Evolutionary conservation across 1,140 invertebrate genomes (phyloP), one percentile per base, ranked within the genome.

Genomic region (Scaptomyza pallida): DNA sequence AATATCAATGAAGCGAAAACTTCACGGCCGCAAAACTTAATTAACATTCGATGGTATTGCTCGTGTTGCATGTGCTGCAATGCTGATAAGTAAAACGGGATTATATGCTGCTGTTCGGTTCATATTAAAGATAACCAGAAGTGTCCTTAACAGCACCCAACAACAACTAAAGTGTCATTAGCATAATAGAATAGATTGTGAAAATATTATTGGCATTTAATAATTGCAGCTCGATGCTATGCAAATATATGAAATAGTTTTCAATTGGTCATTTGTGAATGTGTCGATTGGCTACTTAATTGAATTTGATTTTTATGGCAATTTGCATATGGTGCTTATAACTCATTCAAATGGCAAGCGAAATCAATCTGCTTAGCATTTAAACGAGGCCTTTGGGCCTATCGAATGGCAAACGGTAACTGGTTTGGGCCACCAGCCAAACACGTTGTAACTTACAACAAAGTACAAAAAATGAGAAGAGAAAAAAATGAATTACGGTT

Each of bases 321-420:
- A 78, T 82, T 79, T 79, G 65, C 72, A 83, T 85, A 64, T 47
- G 72, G 44, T 52, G 52, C 68, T 54, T 35, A 77, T 81, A 80
- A 73, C 65, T 76, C 47, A 76, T 68, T 61, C 35, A 72, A 77
- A 72, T 77, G 72, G 61, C 56, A 30, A 59, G 23, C 78, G 74
- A 82, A 82, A 82, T 82, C 81, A 85, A 85, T 85, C 77, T 86
- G 73, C 68, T 67, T 80, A 81, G 77, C 81, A 83, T 83, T 83
- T 83, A 85, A 85, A 44, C 75, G 63, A 79, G 80, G 80, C 76
- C 79, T 83, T 64, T 75, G 67, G 70, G 74, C 65, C 67, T 54
- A 70, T 63, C 59, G 65, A 44, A 26, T 45, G 55, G 43, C 51
- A 65, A 65, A 57, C 44, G 43, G 51, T 21, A 85, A 86, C 81